A percentile compares a stretch with the other conserved stretches of the same genome.
These are phyloP conservation scores for Limanda limanda DNA, from an alignment of 2,113 vertebrate species.

Conservation along the genomic window DNA sequence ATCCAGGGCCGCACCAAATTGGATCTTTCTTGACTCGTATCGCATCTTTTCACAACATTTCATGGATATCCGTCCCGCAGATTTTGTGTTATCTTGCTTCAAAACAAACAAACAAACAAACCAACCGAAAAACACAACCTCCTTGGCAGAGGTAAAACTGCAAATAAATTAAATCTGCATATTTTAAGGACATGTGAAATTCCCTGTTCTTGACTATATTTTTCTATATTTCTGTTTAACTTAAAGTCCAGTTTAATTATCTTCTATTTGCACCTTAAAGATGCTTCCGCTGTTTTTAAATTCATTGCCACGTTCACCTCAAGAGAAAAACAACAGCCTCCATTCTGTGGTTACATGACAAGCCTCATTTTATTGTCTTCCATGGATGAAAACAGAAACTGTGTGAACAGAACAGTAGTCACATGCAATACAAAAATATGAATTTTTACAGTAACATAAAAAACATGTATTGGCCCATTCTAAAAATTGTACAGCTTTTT, in stretches of 20 bases:
- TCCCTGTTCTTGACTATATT: not conserved
- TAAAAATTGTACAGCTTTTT: conserved; percentile 79
- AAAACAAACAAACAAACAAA: too few relatives aligned
- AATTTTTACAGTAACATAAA: conserved; percentile 84
- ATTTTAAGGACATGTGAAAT: not conserved
- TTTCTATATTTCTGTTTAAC: not conserved
- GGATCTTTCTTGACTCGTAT: too few relatives aligned
- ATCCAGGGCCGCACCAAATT: too few relatives aligned
- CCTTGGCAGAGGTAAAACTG: too few relatives aligned
- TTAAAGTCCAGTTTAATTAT: not conserved
- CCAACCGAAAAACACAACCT: too few relatives aligned
- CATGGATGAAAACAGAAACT: conserved; percentile 83
- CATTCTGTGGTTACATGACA: conserved; percentile 69
- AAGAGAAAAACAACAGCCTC: not conserved
- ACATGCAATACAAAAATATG: conserved; percentile 90
- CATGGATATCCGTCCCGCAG: too few relatives aligned
- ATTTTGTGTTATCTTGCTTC: too few relatives aligned
- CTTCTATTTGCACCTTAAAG: not conserved
- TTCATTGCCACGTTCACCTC: not conserved
- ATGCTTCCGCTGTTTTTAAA: not conserved
- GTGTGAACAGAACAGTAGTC: conserved; percentile 81
- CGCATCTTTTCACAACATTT: too few relatives aligned
- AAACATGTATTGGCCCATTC: conserved; percentile 82
- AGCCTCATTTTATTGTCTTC: conserved; percentile 82
- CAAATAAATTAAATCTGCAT: too few relatives aligned